Evolutionary conservation across 2,113 vertebrate species (phyloP).

Genomic region (Bos javanicus): DNA sequence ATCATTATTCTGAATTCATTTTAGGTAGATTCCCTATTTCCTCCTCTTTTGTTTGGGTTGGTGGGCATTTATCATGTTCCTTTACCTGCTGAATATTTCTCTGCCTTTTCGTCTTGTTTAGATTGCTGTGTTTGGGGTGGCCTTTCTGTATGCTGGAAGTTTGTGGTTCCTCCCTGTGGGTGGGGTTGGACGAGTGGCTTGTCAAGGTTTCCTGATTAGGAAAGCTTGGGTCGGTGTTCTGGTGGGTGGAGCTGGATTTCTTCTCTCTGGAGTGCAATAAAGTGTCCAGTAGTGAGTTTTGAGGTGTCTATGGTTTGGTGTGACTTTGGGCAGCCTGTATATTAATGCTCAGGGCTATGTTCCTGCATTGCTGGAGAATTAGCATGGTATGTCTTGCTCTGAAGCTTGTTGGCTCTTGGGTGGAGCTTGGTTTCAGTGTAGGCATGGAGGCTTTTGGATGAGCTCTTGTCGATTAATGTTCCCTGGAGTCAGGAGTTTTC

Average conservation of each 20-base stretch:
- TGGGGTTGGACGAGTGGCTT: neutral
- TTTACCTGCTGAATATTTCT: neutral
- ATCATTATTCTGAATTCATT: neutral
- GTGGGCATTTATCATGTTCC: neutral
- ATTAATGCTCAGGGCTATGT: neutral
- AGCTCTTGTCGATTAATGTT: neutral
- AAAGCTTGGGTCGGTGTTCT: neutral
- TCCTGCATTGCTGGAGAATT: neutral
- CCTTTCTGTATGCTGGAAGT: neutral
- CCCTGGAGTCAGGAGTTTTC: neutral
- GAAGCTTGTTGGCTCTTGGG: neutral
- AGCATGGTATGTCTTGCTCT: neutral
- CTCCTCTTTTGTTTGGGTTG: neutral
- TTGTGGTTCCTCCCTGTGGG: neutral
- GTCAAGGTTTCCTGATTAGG: neutral
- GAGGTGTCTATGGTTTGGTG: neutral
- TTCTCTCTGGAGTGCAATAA: neutral
- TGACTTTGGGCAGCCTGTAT: neutral
- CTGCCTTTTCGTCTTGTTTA: neutral
- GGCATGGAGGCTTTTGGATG: neutral
- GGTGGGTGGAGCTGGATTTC: neutral
- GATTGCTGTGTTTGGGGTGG: neutral
- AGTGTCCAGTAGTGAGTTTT: neutral
- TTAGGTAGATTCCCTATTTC: neutral
- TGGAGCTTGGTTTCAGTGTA: neutral